Conservation (phyloP, 2,113 vertebrate genomes). For the Aepyceros melampus region DNA sequence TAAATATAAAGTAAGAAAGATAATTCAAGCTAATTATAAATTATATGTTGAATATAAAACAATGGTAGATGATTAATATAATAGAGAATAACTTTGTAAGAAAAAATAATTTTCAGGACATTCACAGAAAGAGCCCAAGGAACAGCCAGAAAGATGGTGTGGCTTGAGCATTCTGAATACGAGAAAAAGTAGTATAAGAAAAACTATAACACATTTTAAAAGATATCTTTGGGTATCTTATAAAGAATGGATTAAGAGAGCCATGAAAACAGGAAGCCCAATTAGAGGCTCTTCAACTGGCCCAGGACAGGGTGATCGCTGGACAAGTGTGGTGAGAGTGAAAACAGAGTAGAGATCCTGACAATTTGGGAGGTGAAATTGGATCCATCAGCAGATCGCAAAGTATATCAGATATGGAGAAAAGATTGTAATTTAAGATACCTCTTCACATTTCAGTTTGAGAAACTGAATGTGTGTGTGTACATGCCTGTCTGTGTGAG, state of each 20-base stretch:
- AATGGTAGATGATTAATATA: neutral
- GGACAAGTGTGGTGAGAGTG: neutral
- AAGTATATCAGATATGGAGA: neutral
- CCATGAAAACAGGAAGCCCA: neutral
- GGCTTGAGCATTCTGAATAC: neutral
- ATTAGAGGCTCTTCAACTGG: neutral
- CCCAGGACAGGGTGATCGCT: rapidly evolving
- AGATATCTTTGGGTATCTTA: neutral
- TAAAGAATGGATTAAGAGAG: neutral
- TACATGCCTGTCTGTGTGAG: neutral
- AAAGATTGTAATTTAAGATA: neutral
- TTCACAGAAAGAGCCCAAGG: neutral
- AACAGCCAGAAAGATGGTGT: neutral
- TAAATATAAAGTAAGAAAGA: neutral
- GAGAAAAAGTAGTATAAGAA: neutral
- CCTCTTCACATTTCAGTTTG: neutral
- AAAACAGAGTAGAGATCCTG: neutral
- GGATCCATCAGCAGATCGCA: neutral
- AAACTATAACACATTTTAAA: neutral
- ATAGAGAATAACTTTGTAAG: neutral
- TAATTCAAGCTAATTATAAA: neutral
- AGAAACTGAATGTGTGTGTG: neutral
- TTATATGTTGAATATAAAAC: neutral
- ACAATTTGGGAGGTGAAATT: neutral
- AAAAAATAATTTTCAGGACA: neutral